Evolutionary conservation across 2,797 vertebrate species (phyloP).

Genomic region (Tragopan temminckii): DNA sequence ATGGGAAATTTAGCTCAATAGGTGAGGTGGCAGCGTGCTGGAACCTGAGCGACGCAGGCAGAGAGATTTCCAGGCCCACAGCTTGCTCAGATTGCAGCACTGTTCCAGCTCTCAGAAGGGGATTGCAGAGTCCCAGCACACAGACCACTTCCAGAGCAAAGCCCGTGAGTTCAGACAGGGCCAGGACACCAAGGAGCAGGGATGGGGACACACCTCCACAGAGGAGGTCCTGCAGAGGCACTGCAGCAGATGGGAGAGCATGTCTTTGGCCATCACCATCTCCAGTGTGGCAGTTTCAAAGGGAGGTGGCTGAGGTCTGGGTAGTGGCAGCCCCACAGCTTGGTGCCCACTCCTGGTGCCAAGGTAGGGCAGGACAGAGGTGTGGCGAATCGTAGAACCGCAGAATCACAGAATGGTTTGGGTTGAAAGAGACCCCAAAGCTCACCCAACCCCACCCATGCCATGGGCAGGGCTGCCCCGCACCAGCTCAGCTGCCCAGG

Average conservation of each 20-base stretch:
- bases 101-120: neutral
- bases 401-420: no score
- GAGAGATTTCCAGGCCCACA: neutral
- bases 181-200: fast-evolving
- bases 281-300: neutral
- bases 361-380: neutral
- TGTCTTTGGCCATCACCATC: neutral
- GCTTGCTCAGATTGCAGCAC: neutral
- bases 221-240: neutral
- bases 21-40: neutral
- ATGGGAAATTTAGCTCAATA: constrained; percentile 45
- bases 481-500: no score
- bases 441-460: no score
- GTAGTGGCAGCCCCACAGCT: neutral
- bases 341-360: neutral
- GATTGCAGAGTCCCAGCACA: neutral
- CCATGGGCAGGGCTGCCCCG: no score
- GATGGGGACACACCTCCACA: neutral
- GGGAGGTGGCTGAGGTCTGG: fast-evolving
- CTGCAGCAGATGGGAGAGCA: neutral
- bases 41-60: neutral
- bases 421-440: no score
- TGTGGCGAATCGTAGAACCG: neutral
- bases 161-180: neutral
- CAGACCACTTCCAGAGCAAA: neutral